phyloP scores from a whole-genome alignment of 2,888 invertebrate species.

The Ametastegia equiseti region DNA sequence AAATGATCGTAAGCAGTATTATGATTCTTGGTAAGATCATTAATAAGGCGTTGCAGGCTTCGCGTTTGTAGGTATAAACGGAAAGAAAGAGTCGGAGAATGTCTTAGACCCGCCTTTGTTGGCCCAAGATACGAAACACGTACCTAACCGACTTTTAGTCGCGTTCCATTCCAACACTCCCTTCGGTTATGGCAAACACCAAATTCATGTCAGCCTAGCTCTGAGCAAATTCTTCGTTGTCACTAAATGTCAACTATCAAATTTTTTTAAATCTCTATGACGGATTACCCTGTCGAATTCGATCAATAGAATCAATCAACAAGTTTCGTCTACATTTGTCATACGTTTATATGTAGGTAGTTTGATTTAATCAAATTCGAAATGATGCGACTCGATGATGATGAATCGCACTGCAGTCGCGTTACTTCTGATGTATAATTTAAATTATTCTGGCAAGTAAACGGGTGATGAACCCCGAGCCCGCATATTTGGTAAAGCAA shows the following conservation, averaged over 20 bases:
- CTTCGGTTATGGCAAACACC: conserved; percentile 36
- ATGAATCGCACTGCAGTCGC: too few relatives aligned
- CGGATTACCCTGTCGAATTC: too few relatives aligned
- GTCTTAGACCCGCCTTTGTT: conserved; percentile 65
- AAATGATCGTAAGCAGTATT: neutral
- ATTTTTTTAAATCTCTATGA: too few relatives aligned
- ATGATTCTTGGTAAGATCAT: neutral
- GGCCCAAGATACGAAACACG: conserved; percentile 65
- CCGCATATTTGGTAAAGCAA: neutral
- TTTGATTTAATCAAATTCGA: too few relatives aligned
- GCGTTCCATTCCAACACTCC: conserved; percentile 1
- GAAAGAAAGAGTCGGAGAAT: neutral
- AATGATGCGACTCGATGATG: too few relatives aligned
- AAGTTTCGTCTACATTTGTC: too few relatives aligned
- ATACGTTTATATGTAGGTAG: too few relatives aligned
- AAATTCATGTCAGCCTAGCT: conserved; percentile 22
- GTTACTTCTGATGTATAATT: too few relatives aligned
- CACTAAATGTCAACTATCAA: too few relatives aligned
- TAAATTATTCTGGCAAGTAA: neutral
- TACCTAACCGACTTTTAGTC: conserved; percentile 41
- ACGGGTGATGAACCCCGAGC: conserved; percentile 29
- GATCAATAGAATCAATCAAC: too few relatives aligned
- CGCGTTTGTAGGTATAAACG: neutral
- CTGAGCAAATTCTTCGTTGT: neutral
- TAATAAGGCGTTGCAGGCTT: neutral